phyloP scores from a whole-genome alignment of 2,797 vertebrate species.

The Hyperoplus lanceolatus region DNA sequence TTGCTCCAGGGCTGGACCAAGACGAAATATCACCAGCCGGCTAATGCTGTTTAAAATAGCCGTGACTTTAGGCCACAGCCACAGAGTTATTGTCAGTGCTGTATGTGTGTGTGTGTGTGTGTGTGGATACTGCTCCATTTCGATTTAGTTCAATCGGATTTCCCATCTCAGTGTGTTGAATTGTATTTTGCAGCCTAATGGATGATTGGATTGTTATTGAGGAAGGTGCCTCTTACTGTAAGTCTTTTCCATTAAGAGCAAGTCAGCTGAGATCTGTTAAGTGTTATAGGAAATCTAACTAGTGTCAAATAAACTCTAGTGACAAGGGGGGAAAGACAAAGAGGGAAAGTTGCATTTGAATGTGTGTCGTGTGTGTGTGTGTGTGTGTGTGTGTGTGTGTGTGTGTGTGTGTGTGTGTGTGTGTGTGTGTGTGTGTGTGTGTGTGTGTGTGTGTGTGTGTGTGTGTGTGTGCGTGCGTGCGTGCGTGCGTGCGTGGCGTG shows the following conservation, averaged over 20 bases:
- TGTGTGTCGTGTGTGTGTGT: too few species aligned
- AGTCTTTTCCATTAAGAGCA: slow-evolving; percentile 36
- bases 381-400: too few species aligned
- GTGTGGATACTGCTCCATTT: slow-evolving; percentile 25
- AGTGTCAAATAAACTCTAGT: background rate
- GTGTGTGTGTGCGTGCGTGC: too few species aligned
- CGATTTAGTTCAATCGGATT: slow-evolving; percentile 61
- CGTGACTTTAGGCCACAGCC: slow-evolving; percentile 48
- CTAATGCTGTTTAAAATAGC: slow-evolving; percentile 73
- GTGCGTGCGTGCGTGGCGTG: too few species aligned
- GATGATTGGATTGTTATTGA: slow-evolving; percentile 58
- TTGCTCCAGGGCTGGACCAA: slow-evolving; percentile 56
- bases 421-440: too few species aligned
- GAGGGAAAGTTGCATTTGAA: slow-evolving; percentile 6
- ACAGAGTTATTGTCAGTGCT: slow-evolving; percentile 24
- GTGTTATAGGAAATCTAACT: slow-evolving; percentile 39
- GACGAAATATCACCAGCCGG: slow-evolving; percentile 65
- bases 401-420: too few species aligned
- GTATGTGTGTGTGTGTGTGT: background rate
- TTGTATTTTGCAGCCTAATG: slow-evolving; percentile 53
- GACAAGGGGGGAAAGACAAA: background rate
- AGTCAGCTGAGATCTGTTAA: slow-evolving; percentile 33
- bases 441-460: too few species aligned
- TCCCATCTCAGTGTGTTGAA: slow-evolving; percentile 48
- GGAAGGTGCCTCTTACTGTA: slow-evolving; percentile 30